Evolutionary conservation across 2,888 invertebrate species (phyloP).

Genomic region (Meghimatium bilineatum): DNA sequence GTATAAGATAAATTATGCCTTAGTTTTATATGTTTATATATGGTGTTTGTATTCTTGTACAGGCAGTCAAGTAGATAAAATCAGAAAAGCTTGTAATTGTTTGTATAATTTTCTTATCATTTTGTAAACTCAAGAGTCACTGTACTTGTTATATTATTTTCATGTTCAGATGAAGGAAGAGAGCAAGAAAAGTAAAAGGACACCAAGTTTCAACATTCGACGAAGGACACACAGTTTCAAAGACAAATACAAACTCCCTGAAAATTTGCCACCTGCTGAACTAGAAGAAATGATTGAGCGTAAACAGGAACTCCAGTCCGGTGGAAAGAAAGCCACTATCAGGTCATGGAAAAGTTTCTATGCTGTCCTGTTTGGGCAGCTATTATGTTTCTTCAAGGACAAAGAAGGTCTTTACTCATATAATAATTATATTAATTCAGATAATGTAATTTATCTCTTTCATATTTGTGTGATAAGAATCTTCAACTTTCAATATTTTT

Average conservation of each 20-base stretch:
- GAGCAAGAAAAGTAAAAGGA: conserved; percentile 83
- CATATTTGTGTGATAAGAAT: background rate
- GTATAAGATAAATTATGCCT: too few species aligned
- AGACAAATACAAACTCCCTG: conserved; percentile 72
- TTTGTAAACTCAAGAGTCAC: too few species aligned
- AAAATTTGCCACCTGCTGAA: conserved; percentile 88
- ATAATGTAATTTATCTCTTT: background rate
- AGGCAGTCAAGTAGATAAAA: too few species aligned
- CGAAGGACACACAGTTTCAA: conserved; percentile 90
- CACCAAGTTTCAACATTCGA: conserved; percentile 95
- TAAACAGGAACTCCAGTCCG: conserved; percentile 94
- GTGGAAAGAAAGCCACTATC: conserved; percentile 95
- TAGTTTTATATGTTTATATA: background rate
- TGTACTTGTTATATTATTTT: background rate
- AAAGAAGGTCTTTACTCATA: conserved; percentile 80
- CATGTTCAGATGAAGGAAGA: conserved; percentile 46
- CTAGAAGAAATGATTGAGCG: conserved; percentile 93
- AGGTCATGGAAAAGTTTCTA: conserved; percentile 97
- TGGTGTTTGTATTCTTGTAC: background rate
- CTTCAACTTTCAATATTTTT: background rate
- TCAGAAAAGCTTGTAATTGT: too few species aligned
- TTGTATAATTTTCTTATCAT: too few species aligned
- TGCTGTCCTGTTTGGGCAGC: conserved; percentile 95
- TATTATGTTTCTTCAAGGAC: conserved; percentile 98
- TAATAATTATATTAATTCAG: background rate